A percentile compares a stretch with the other conserved stretches of the same genome.
Conservation (phyloP, 30 jellyfish, hydroid and myxozoan species). For the Aurelia coerulea region DNA sequence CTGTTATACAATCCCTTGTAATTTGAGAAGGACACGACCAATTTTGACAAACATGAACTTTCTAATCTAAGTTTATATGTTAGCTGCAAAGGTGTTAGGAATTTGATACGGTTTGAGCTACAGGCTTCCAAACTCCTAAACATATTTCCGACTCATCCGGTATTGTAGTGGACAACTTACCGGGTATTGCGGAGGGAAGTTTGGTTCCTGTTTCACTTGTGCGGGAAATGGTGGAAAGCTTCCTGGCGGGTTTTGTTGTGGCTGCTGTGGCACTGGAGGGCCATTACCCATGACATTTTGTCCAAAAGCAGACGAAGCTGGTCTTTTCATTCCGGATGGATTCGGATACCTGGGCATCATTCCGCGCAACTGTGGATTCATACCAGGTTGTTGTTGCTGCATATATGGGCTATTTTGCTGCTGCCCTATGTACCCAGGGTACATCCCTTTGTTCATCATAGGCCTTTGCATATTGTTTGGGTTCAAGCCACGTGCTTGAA, state of each 20-base stretch:
- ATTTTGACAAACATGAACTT: no score
- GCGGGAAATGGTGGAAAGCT: conserved; percentile 59
- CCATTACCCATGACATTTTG: conserved; percentile 80
- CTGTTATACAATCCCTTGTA: no score
- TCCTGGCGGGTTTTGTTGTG: conserved; percentile 59
- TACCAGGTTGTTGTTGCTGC: conserved; percentile 76
- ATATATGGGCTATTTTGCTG: conserved; percentile 73
- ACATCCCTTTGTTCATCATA: conserved; percentile 82
- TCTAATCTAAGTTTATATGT: no score
- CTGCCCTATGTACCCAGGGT: conserved; percentile 84
- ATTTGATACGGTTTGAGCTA: no score
- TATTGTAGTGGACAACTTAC: conserved; percentile 1
- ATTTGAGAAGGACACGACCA: no score
- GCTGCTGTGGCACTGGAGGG: conserved; percentile 93
- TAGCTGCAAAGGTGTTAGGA: no score
- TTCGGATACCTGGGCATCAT: conserved; percentile 78
- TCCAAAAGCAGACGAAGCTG: conserved; percentile 88
- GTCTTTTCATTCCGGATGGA: conserved; percentile 84
- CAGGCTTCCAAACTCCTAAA: no score
- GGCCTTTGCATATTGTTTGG: conserved; percentile 72
- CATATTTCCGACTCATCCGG: no score
- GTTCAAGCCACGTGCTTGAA: conserved; percentile 95
- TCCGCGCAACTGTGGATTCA: conserved; percentile 76
- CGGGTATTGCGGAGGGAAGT: conserved; percentile 96
- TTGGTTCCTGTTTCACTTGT: conserved; percentile 80